phyloP scores from a whole-genome alignment of 1,140 invertebrate species.

The Lucilia cuprina region DNA sequence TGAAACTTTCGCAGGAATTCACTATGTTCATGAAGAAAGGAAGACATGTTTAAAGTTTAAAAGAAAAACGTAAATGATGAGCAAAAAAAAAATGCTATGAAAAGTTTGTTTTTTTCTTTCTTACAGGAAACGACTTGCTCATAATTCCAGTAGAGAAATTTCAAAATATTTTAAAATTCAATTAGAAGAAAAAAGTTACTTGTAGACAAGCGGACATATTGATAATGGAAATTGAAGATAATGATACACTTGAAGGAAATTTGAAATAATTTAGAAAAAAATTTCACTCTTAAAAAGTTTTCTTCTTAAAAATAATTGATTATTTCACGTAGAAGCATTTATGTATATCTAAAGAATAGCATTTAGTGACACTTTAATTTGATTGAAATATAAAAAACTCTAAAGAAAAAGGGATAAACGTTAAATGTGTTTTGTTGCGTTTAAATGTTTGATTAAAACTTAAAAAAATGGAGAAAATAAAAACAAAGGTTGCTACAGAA shows the following conservation, averaged over 20 bases:
- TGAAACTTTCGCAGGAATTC: background rate
- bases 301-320: too few species aligned
- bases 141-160: background rate
- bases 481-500: too few species aligned
- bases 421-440: too few species aligned
- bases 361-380: too few species aligned
- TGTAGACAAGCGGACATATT: background rate
- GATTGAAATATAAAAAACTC: too few species aligned
- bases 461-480: too few species aligned
- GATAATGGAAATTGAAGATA: background rate
- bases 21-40: background rate
- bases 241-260: background rate
- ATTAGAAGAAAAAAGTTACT: background rate
- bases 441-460: too few species aligned
- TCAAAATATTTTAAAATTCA: slow-evolving; percentile 12
- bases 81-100: background rate
- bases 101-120: background rate
- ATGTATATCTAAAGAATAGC: too few species aligned
- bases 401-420: too few species aligned
- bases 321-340: too few species aligned
- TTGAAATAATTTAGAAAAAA: background rate
- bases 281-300: too few species aligned
- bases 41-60: background rate
- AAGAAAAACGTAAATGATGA: background rate
- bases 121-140: background rate